A percentile compares a stretch with the other conserved stretches of the same genome.
These are phyloP conservation scores for Drosophila dunni DNA, from an alignment of 1,140 invertebrate genomes.

Conservation along the genomic window DNA sequence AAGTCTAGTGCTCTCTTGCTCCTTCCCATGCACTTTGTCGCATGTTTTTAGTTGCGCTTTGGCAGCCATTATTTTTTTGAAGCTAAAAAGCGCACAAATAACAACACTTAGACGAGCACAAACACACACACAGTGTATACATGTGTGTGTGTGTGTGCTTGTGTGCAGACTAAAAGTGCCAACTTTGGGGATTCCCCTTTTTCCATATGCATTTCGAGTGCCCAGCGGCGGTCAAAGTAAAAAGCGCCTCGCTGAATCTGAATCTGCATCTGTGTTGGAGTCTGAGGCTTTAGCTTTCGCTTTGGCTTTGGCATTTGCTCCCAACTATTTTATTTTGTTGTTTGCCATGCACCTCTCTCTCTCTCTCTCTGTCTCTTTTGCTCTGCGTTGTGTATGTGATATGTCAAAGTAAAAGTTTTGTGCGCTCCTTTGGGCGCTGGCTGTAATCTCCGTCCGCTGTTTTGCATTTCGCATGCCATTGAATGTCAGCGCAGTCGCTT, in stretches of 20 bases:
- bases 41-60: constrained; percentile 74
- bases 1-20: background rate
- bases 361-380: constrained; percentile 1
- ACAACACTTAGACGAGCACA: constrained; percentile 18
- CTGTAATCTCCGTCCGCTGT: constrained; percentile 77
- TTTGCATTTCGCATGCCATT: constrained; percentile 65
- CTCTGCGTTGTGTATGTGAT: constrained; percentile 47
- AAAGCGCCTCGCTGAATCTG: constrained; percentile 49
- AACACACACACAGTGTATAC: constrained; percentile 27
- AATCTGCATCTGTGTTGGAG: too few relatives aligned
- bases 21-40: background rate
- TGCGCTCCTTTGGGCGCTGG: constrained; percentile 67
- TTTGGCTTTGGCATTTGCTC: constrained; percentile 55
- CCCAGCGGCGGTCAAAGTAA: constrained; percentile 76
- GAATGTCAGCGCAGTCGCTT: constrained; percentile 61
- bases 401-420: constrained; percentile 79
- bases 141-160: constrained; percentile 18
- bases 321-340: constrained; percentile 56
- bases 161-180: constrained; percentile 4
- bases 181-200: constrained; percentile 22
- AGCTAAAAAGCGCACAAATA: constrained; percentile 65
- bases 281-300: constrained; percentile 38
- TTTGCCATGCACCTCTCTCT: constrained; percentile 16
- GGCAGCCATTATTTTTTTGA: constrained; percentile 75
- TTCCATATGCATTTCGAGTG: constrained; percentile 70